Percentiles rank a stretch among this genome's conserved stretches.
Evolutionary conservation across 2,113 vertebrate species (phyloP).

Genomic region (Crotalus horridus): DNA sequence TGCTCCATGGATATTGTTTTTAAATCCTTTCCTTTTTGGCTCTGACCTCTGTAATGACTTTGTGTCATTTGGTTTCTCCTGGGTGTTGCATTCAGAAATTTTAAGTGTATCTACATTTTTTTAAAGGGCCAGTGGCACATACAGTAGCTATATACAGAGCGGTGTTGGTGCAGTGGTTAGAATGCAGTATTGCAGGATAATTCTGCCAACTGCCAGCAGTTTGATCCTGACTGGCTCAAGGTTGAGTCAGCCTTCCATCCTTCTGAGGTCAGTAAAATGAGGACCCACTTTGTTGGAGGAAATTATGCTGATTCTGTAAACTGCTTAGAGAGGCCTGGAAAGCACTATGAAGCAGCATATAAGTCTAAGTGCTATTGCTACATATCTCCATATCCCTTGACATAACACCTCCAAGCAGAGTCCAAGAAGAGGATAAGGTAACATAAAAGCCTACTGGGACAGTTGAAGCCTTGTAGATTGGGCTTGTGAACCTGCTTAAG

Average conservation of each 20-base stretch:
- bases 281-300: neutral
- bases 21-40: neutral
- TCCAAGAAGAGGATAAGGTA: neutral
- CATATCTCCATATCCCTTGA: neutral
- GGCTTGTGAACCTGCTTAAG: neutral
- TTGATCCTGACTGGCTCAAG: neutral
- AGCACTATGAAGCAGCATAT: neutral
- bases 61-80: constrained; percentile 5
- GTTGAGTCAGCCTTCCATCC: neutral
- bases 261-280: neutral
- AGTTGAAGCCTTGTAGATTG: neutral
- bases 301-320: neutral
- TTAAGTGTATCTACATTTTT: neutral
- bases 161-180: neutral
- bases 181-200: neutral
- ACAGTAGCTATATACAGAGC: neutral
- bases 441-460: neutral
- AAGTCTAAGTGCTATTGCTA: neutral
- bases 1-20: constrained; percentile 5
- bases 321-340: neutral
- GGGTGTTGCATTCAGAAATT: neutral
- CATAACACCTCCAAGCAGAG: neutral
- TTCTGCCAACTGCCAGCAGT: neutral
- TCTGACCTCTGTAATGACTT: neutral
- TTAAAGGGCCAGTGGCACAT: neutral